These are phyloP conservation scores for Gambelia wislizenii DNA, from an alignment of 2,797 vertebrate species.

Conservation along the genomic window DNA sequence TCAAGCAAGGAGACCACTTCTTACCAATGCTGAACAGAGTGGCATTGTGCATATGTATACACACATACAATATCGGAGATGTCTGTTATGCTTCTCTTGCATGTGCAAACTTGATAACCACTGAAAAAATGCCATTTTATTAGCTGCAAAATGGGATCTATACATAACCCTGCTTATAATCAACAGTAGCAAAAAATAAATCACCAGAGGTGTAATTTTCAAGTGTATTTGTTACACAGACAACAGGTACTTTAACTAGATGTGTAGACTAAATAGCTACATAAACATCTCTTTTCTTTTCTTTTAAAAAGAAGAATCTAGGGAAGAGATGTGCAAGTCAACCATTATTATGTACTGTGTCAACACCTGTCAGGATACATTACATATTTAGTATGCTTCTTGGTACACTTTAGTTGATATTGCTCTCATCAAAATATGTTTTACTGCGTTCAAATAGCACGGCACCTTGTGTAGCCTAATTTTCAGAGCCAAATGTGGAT, in stretches of 20 bases:
- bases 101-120: neutral
- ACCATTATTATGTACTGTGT: neutral
- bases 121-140: slow-evolving; percentile 22
- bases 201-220: neutral
- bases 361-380: neutral
- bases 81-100: neutral
- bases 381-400: accelerated
- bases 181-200: neutral
- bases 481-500: neutral
- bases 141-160: neutral
- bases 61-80: neutral
- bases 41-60: neutral
- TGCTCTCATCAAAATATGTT: neutral
- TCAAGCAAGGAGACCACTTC: neutral
- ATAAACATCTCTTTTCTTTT: neutral
- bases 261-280: neutral
- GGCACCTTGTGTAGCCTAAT: neutral
- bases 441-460: neutral
- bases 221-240: neutral
- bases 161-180: neutral
- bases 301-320: neutral
- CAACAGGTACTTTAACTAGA: neutral
- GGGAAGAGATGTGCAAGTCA: neutral
- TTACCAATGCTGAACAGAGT: neutral
- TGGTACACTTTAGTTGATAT: too few species aligned